A percentile compares a stretch with the other conserved stretches of the same genome.
phyloP scores from a whole-genome alignment of 2,888 invertebrate genomes.

The Magallana nippona region DNA sequence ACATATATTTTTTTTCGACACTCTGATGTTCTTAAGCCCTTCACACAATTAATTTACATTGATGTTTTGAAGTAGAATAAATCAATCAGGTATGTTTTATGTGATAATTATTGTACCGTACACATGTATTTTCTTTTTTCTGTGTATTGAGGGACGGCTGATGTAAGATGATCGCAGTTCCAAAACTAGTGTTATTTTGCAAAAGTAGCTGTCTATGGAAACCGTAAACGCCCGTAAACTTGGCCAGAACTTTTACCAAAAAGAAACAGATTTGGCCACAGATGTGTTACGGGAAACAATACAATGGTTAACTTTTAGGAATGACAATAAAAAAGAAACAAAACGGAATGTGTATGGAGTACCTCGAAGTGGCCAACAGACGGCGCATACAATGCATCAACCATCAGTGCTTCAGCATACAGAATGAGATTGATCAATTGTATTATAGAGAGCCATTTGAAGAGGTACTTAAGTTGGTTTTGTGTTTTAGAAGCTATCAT shows the following conservation, averaged over 20 bases:
- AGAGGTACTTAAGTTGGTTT: slow-evolving; percentile 12
- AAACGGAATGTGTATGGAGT: not conserved
- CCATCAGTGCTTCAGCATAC: not conserved
- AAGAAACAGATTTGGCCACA: slow-evolving; percentile 4
- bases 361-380: not conserved
- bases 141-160: too few species aligned
- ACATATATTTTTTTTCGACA: too few species aligned
- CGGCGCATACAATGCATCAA: not conserved
- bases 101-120: too few species aligned
- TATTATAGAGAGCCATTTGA: not conserved
- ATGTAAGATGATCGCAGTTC: too few species aligned
- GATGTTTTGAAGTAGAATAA: too few species aligned
- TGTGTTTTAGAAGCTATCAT: not conserved
- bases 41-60: too few species aligned
- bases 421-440: slow-evolving; percentile 5
- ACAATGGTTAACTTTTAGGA: not conserved
- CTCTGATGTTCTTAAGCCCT: too few species aligned
- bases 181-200: too few species aligned
- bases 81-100: too few species aligned
- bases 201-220: too few species aligned
- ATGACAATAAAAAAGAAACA: not conserved
- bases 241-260: not conserved
- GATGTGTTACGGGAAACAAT: not conserved
- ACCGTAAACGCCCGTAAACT: too few species aligned
- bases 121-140: too few species aligned